Conservation (phyloP, 2,888 invertebrate species). For the Rhingia campestris region DNA sequence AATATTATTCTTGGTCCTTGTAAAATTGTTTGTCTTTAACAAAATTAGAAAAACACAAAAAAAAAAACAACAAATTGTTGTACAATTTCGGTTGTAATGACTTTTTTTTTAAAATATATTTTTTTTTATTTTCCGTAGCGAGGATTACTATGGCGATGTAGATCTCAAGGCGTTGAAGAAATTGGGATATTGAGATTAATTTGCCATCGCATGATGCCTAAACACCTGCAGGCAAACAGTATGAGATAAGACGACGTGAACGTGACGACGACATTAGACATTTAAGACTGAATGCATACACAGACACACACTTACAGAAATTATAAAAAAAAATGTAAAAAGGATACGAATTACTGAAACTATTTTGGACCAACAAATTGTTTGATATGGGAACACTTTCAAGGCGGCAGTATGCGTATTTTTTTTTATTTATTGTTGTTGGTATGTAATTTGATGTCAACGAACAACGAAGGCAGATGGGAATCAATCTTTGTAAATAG, state of each 20-base stretch:
- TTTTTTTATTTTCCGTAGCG: conserved; percentile 84
- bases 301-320: conserved; percentile 20
- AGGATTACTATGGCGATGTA: conserved; percentile 96
- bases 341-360: background rate
- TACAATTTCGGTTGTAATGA: conserved; percentile 67
- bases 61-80: conserved; percentile 53
- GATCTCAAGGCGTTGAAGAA: conserved; percentile 94
- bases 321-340: conserved; percentile 1
- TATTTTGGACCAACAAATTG: conserved; percentile 6
- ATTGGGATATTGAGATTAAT: conserved; percentile 84
- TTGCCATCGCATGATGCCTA: conserved; percentile 30
- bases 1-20: background rate
- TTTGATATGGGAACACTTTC: background rate
- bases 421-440: conserved; percentile 52
- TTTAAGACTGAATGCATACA: conserved; percentile 69
- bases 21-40: conserved; percentile 27
- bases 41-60: conserved; percentile 42
- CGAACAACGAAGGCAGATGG: conserved; percentile 37
- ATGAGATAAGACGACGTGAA: conserved; percentile 35
- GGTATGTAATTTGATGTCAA: conserved; percentile 45
- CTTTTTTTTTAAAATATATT: conserved; percentile 13
- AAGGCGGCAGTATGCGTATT: background rate
- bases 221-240: conserved; percentile 15
- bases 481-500: conserved; percentile 65
- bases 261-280: conserved; percentile 66